Percentiles rank a stretch among this genome's conserved stretches.
phyloP scores from a whole-genome alignment of 2,888 invertebrate genomes.

The Ferrisia virgata region DNA sequence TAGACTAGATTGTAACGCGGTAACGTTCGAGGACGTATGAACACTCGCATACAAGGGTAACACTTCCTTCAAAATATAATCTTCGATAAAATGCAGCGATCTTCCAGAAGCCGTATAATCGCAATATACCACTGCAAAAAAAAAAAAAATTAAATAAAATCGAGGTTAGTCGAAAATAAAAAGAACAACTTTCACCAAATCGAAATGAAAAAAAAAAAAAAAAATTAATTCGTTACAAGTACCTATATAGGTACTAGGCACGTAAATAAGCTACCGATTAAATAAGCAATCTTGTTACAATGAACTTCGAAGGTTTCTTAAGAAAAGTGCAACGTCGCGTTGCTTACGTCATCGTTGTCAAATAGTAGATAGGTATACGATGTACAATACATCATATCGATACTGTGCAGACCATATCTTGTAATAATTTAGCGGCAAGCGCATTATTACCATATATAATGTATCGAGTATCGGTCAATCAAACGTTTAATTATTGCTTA shows the following conservation, averaged over 20 bases:
- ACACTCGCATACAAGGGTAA: slow-evolving; percentile 81
- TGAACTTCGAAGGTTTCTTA: slow-evolving; percentile 22
- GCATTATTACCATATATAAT: neutral
- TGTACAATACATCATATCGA: no score
- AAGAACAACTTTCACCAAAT: slow-evolving; percentile 10
- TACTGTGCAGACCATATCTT: no score
- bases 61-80: slow-evolving; percentile 74
- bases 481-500: neutral
- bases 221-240: neutral
- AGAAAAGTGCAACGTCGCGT: neutral
- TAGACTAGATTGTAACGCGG: slow-evolving; percentile 80
- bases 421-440: neutral
- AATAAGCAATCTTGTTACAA: neutral
- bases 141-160: slow-evolving; percentile 52
- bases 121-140: slow-evolving; percentile 79
- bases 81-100: slow-evolving; percentile 78
- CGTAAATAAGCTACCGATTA: neutral
- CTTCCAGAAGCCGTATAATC: slow-evolving; percentile 85
- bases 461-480: neutral
- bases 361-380: neutral
- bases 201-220: neutral
- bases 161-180: neutral
- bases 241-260: no score
- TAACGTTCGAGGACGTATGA: slow-evolving; percentile 75
- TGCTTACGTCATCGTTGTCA: neutral